Evolutionary conservation across 2,113 vertebrate genomes (phyloP).

Genomic region (Haemorhous mexicanus): DNA sequence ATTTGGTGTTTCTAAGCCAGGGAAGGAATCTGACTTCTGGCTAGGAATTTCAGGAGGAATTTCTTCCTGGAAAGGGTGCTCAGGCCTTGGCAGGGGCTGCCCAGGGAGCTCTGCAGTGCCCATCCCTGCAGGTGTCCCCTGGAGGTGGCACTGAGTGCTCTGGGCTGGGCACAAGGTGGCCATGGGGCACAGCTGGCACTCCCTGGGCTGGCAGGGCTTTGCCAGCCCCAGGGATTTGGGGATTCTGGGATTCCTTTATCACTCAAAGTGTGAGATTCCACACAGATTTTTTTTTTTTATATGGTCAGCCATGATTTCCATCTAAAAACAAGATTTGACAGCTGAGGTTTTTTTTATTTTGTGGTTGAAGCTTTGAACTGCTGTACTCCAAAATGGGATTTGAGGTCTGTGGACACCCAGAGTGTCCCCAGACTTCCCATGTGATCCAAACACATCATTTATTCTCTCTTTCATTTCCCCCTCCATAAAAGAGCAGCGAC

Average conservation of each 20-base stretch:
- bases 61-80: accelerated
- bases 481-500: not conserved
- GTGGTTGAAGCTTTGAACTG: not conserved
- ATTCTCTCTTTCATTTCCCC: not conserved
- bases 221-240: accelerated
- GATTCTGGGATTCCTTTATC: not conserved
- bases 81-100: accelerated
- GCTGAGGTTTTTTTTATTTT: not conserved
- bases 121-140: not conserved
- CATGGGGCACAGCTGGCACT: not conserved
- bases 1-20: not conserved
- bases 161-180: not conserved
- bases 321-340: not conserved
- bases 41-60: not conserved
- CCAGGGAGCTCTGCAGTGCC: not conserved
- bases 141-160: not conserved
- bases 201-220: accelerated
- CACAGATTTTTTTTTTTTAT: not conserved
- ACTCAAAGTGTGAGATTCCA: not conserved
- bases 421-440: not conserved
- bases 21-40: not conserved
- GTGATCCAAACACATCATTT: not conserved
- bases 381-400: not conserved
- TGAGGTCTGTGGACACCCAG: not conserved
- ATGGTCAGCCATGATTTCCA: not conserved